Conservation (phyloP, 2,888 invertebrate species). For the Carcina quercana region DNA sequence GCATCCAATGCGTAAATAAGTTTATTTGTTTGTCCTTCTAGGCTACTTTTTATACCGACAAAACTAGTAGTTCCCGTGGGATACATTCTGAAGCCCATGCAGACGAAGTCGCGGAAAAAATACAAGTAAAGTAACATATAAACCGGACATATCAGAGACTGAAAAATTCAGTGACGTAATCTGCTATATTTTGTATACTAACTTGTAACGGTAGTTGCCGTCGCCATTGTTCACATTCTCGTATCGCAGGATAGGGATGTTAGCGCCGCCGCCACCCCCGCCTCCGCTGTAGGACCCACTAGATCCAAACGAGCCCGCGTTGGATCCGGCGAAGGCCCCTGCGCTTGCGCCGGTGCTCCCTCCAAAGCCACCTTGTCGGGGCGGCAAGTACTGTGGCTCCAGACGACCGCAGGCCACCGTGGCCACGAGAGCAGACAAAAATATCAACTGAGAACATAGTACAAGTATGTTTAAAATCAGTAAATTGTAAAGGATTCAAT, state of each 20-base stretch:
- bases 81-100: too few relatives aligned
- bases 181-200: too few relatives aligned
- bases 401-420: conserved; percentile 46
- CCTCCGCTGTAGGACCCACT: conserved; percentile 21
- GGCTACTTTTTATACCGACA: too few relatives aligned
- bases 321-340: conserved; percentile 23
- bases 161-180: too few relatives aligned
- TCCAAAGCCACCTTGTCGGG: conserved; percentile 29
- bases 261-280: conserved; percentile 48
- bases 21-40: too few relatives aligned
- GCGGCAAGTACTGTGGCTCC: conserved; percentile 45
- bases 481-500: too few relatives aligned
- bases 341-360: conserved; percentile 24
- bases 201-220: conserved; percentile 79
- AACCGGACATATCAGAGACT: too few relatives aligned
- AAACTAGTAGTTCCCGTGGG: too few relatives aligned
- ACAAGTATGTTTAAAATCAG: not conserved
- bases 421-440: conserved; percentile 42
- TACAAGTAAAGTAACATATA: too few relatives aligned
- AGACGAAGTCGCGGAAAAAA: too few relatives aligned
- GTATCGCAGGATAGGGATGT: conserved; percentile 75
- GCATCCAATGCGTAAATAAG: too few relatives aligned
- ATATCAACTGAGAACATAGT: conserved; percentile 5
- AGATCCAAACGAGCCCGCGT: conserved; percentile 17
- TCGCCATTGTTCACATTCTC: conserved; percentile 79